A percentile compares a stretch with the other conserved stretches of the same genome.
Conservation (phyloP, 2,888 invertebrate genomes). For the Drosophila affinis region DNA sequence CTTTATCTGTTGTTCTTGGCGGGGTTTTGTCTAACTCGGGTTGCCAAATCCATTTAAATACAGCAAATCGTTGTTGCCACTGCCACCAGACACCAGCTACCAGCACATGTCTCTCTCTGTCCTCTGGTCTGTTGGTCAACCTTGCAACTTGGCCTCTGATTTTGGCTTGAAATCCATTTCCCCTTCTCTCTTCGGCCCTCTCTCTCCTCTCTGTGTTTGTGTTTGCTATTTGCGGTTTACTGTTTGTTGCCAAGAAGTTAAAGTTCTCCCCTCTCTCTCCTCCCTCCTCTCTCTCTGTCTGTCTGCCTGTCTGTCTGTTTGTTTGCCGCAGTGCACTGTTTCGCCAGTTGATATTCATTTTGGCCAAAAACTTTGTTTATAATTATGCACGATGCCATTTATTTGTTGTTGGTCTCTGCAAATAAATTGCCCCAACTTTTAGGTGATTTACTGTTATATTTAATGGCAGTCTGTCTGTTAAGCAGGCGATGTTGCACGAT, state of each 20-base stretch:
- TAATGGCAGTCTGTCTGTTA: neutral
- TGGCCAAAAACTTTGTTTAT: constrained; percentile 55
- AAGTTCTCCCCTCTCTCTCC: constrained; percentile 6
- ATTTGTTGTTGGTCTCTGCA: constrained; percentile 37
- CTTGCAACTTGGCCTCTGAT: constrained; percentile 69
- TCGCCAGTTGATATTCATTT: constrained; percentile 44
- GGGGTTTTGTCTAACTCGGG: constrained; percentile 57
- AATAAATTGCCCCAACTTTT: constrained; percentile 36
- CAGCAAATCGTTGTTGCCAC: constrained; percentile 45
- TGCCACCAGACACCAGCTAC: too few relatives aligned
- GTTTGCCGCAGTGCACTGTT: constrained; percentile 63
- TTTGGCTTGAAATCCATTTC: constrained; percentile 42
- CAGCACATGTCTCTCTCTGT: neutral
- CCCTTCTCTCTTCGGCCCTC: constrained; percentile 1
- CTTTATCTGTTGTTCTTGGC: constrained; percentile 10
- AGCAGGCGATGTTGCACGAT: neutral
- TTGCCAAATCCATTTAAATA: constrained; percentile 76
- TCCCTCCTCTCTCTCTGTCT: neutral
- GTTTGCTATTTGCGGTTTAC: constrained; percentile 56
- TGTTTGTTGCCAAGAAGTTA: constrained; percentile 64
- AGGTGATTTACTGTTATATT: constrained; percentile 29
- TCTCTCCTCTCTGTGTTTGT: constrained; percentile 26
- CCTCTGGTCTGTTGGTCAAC: constrained; percentile 54
- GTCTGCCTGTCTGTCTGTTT: constrained; percentile 28
- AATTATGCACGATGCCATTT: constrained; percentile 57